Percentiles rank a stretch among this genome's conserved stretches.
phyloP scores from a whole-genome alignment of 2,113 vertebrate species.

The Stegastes partitus region DNA sequence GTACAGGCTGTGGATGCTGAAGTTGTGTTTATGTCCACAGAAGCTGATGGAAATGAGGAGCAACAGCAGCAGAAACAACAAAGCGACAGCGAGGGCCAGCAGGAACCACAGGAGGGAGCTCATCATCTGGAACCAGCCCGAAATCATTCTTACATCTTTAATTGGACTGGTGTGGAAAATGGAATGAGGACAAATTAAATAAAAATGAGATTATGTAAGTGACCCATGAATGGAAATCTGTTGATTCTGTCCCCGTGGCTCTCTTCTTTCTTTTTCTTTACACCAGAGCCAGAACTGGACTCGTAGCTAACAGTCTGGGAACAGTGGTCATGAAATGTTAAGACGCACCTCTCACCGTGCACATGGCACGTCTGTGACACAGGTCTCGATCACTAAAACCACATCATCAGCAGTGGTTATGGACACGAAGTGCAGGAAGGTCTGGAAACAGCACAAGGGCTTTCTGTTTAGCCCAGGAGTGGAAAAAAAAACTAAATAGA shows the following conservation, averaged over 20 bases:
- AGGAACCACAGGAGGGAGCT: background rate
- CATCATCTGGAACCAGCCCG: conserved; percentile 26
- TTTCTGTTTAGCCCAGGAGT: background rate
- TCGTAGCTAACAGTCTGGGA: background rate
- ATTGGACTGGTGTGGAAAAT: conserved; percentile 50
- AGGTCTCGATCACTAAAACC: background rate
- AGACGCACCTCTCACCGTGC: background rate
- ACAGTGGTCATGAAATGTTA: background rate
- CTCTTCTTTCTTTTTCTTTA: background rate
- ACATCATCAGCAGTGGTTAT: background rate
- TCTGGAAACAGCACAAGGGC: background rate
- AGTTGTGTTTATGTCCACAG: background rate
- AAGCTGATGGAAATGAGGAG: background rate
- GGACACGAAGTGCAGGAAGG: background rate
- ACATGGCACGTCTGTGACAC: background rate
- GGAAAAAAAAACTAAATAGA: background rate
- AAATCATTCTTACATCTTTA: conserved; percentile 58
- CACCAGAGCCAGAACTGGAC: background rate
- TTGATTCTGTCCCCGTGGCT: background rate
- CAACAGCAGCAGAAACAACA: background rate
- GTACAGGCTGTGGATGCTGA: background rate
- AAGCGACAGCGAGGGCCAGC: background rate
- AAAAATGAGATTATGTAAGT: conserved; percentile 48
- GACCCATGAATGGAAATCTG: background rate
- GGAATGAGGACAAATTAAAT: conserved; percentile 48